Base-by-base conservation (phyloP, 2,797 vertebrate species). In the Danio tinwini region DNA sequence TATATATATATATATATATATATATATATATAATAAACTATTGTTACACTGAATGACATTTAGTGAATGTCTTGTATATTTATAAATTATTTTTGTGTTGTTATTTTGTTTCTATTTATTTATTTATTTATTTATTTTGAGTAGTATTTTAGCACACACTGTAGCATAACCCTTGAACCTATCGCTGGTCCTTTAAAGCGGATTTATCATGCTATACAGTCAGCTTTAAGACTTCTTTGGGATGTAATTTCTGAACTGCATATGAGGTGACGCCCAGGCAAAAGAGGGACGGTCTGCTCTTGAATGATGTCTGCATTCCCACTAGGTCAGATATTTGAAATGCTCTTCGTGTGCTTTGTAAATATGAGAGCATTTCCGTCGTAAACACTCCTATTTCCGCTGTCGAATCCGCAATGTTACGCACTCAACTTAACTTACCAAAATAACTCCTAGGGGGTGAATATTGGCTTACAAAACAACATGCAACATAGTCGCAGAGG, bases 381-480 rank as follows among this genome's bases (percentile, higher is more conserved):
- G 78, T 56, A 70, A 61, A 74, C 78, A 77, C 76, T 82, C 49
- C 62, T 79, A 79, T 73, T 84, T 61, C 59, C 81, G 42, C 72
- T 49, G 16, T 72, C 70, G 77, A 80, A 81, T 61, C 72, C 55
- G 56, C 68, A 71, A 65, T 75, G 49, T 65, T 78, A 58, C 61
- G 65, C 75, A 78, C 64, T 59, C 50, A 84, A 84, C 74, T 64
- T 82, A 85, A 85, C 63, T 83, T 85, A 68, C 58, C 71, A 65
- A 69, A 81, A 78, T 82, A 85, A 84, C 72, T 85, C 76, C 74
- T 63, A 37, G 74, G 19, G 71, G 58, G 19, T 49, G 53, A 61
- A 80, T 85, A 73, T 76, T 81, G 83, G 53, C 84, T 81, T 80
- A 86, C 74, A 75, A 85, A 83, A 74, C 74, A 79, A 84, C 75